Conservation (phyloP, 2,888 invertebrate species). For the Amblyjoppa proteus region DNA sequence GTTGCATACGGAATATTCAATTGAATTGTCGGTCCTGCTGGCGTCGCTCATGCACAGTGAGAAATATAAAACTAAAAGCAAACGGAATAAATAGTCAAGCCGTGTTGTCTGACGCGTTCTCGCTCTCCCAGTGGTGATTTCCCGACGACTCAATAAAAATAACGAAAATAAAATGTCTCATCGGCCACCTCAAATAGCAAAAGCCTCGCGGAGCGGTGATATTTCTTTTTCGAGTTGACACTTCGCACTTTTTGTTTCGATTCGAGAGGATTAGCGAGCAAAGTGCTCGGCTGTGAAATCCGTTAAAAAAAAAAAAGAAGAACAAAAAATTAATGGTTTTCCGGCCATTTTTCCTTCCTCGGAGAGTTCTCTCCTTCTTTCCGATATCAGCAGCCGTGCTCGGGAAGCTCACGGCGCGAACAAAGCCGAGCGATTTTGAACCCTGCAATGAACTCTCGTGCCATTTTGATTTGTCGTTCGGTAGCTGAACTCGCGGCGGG, state of each 20-base stretch:
- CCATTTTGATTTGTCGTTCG: conserved; percentile 51
- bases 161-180: conserved; percentile 44
- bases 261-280: not conserved
- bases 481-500: not conserved
- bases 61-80: not conserved
- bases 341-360: not conserved
- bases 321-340: not conserved
- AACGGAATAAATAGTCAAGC: conserved; percentile 9
- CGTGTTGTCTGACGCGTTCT: not conserved
- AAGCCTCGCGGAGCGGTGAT: not conserved
- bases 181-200: conserved; percentile 38
- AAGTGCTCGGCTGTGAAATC: conserved; percentile 3
- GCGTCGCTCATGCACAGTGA: not conserved
- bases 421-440: conserved; percentile 10
- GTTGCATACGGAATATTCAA: conserved; percentile 15
- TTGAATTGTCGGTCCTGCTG: conserved; percentile 5
- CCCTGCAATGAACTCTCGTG: conserved; percentile 40
- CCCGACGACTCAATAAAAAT: conserved; percentile 21
- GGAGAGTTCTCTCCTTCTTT: not conserved
- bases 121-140: not conserved
- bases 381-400: not conserved
- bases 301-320: not conserved
- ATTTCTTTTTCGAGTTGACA: conserved; percentile 9
- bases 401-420: not conserved
- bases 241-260: not conserved